Evolutionary conservation across 2,888 invertebrate species (phyloP).

Genomic region (Serrognathus titanus): DNA sequence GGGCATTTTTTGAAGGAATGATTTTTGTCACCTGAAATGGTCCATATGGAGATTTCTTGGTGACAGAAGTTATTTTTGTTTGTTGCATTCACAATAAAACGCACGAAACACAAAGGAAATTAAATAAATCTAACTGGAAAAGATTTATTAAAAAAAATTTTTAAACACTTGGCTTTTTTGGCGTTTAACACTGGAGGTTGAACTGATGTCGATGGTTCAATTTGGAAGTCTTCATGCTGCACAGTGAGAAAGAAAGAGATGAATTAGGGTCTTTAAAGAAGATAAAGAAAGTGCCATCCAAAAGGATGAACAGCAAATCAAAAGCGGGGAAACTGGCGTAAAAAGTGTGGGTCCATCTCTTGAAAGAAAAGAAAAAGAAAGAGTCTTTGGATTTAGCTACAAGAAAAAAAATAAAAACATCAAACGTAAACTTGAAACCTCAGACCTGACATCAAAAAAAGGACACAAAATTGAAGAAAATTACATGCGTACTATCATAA

Average conservation of each 20-base stretch:
- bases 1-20: no score
- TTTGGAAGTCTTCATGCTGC: no score
- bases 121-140: no score
- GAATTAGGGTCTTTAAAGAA: not conserved
- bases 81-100: no score
- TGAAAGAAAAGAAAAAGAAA: not conserved
- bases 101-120: no score
- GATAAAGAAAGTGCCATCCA: not conserved
- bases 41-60: no score
- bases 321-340: not conserved
- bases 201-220: no score
- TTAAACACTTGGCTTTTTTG: no score
- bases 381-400: not conserved
- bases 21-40: no score
- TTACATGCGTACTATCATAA: not conserved
- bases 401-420: not conserved
- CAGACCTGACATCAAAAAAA: not conserved
- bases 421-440: not conserved
- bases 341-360: not conserved
- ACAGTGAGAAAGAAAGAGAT: not conserved
- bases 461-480: not conserved
- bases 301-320: not conserved
- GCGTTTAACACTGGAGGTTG: no score
- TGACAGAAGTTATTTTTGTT: no score
- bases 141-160: no score